phyloP scores from a whole-genome alignment of 2,797 vertebrate species.

The Syngnathus acus region DNA sequence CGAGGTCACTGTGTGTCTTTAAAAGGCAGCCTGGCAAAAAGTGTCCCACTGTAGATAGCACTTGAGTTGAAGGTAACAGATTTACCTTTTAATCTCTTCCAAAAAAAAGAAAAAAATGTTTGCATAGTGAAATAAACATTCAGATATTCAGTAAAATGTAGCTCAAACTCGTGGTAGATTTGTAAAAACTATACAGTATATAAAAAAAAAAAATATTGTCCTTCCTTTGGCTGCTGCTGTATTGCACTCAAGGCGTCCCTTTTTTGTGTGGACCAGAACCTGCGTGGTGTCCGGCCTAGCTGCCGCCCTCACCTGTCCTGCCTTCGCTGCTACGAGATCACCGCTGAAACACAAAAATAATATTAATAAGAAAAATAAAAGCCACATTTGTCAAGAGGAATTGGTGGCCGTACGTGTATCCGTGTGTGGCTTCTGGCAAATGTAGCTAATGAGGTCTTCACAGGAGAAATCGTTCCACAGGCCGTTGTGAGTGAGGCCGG shows the following conservation, averaged over 20 bases:
- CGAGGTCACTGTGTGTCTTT: too few relatives aligned
- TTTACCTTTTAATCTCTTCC: constrained; percentile 5
- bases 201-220: background rate
- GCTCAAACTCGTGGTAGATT: constrained; percentile 40
- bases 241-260: constrained; percentile 44
- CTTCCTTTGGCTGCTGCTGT: constrained; percentile 48
- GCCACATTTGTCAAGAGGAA: background rate
- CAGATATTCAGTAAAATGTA: constrained; percentile 55
- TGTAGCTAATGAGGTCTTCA: constrained; percentile 83
- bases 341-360: background rate
- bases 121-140: constrained; percentile 68
- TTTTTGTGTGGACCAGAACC: background rate
- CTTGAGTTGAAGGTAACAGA: background rate
- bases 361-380: background rate
- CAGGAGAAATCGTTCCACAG: constrained; percentile 94
- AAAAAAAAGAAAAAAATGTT: constrained; percentile 35
- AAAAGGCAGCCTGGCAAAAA: too few relatives aligned
- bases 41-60: background rate
- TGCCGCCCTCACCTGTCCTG: background rate
- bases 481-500: constrained; percentile 78
- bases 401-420: constrained; percentile 68
- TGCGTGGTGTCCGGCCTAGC: background rate
- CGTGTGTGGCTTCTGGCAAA: constrained; percentile 80
- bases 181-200: constrained; percentile 29
- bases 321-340: background rate